Conservation (phyloP, 2,888 invertebrate genomes). For the Seladonia tumulorum region DNA sequence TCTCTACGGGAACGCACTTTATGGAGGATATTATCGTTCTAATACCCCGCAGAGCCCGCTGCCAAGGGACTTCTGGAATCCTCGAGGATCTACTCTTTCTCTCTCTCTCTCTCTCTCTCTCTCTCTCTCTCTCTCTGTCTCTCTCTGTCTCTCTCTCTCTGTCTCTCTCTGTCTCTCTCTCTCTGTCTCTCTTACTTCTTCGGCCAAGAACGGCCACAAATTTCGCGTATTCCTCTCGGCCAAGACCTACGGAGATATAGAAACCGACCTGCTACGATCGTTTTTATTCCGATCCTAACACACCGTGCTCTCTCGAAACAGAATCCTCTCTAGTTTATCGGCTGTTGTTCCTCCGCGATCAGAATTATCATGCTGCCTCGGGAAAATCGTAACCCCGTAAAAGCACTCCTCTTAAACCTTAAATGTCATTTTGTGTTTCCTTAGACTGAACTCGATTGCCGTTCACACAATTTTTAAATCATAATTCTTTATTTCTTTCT, state of each 20-base stretch:
- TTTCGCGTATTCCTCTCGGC: slow-evolving; percentile 33
- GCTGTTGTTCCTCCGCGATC: background rate
- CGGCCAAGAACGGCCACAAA: slow-evolving; percentile 16
- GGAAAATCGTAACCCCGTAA: background rate
- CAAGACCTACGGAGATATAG: slow-evolving; percentile 15
- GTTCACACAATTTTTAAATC: background rate
- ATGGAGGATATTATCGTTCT: slow-evolving; percentile 54
- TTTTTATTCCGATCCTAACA: slow-evolving; percentile 24
- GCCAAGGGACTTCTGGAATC: slow-evolving; percentile 46
- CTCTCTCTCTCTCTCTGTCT: background rate
- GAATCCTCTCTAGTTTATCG: slow-evolving; percentile 8
- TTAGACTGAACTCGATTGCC: background rate
- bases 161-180: background rate
- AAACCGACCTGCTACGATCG: slow-evolving; percentile 29
- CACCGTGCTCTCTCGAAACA: background rate
- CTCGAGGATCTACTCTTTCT: slow-evolving; percentile 18
- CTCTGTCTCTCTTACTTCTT: background rate
- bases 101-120: background rate
- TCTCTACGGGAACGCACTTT: slow-evolving; percentile 50
- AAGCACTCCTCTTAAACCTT: background rate
- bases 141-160: background rate
- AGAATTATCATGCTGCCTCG: background rate
- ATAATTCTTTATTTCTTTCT: background rate
- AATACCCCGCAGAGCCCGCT: slow-evolving; percentile 30
- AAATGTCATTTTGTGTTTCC: background rate